A percentile compares a stretch with the other conserved stretches of the same genome.
These are phyloP conservation scores for Chionodraco myersi DNA, from an alignment of 2,113 vertebrate species.

Conservation along the genomic window DNA sequence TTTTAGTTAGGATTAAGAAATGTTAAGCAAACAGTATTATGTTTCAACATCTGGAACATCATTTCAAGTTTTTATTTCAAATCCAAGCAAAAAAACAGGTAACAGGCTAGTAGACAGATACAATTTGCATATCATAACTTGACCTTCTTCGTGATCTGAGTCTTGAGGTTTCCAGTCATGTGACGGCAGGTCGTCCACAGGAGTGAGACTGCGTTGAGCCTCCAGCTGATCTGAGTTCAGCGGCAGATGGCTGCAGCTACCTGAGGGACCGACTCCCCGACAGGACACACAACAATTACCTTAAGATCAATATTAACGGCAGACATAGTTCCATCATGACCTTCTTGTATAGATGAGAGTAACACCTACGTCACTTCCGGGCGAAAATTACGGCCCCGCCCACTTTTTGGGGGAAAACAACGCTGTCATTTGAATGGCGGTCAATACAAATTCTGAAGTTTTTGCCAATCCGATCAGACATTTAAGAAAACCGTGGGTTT, in stretches of 20 bases:
- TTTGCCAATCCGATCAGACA: no score
- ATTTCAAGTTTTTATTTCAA: not conserved
- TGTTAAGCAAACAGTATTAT: not conserved
- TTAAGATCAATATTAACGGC: conserved; percentile 33
- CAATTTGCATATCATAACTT: not conserved
- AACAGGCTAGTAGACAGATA: no score
- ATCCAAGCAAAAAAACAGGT: not conserved
- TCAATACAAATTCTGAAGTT: no score
- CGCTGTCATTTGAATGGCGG: no score
- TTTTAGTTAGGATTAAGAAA: not conserved
- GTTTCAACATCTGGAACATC: not conserved
- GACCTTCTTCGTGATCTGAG: not conserved
- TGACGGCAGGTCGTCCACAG: conserved; percentile 18
- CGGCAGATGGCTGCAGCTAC: conserved; percentile 62
- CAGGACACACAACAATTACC: conserved; percentile 23
- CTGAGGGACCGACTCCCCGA: conserved; percentile 38
- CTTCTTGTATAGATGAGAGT: no score
- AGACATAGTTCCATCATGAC: not conserved
- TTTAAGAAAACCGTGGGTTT: no score
- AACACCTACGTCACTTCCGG: no score
- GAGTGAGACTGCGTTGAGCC: not conserved
- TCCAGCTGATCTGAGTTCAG: conserved; percentile 23
- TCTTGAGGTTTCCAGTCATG: not conserved
- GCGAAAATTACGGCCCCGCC: no score
- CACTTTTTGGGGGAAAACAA: no score